Conservation (phyloP, 2,113 vertebrate genomes). For the Chaetops frenatus region DNA sequence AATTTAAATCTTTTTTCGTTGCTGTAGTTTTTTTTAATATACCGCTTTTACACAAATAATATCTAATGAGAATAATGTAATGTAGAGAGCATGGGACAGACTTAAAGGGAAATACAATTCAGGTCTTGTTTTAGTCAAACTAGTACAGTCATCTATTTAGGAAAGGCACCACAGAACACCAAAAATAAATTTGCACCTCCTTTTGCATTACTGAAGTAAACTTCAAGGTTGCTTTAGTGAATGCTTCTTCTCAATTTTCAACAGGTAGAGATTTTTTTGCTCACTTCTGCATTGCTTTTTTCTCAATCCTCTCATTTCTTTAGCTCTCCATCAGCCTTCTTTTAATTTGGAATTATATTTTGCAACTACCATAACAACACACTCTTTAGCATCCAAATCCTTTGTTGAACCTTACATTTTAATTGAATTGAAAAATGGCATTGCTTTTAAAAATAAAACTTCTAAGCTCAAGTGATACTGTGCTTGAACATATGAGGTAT, state of each 20-base stretch:
- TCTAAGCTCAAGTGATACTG: neutral
- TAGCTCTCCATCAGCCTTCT: neutral
- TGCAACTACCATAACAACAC: neutral
- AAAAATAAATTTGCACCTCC: neutral
- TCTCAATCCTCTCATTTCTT: neutral
- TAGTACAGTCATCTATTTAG: neutral
- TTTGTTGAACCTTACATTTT: neutral
- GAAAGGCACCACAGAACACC: neutral
- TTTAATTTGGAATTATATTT: neutral
- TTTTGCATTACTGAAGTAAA: neutral
- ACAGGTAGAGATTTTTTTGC: rapidly evolving
- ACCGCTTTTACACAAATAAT: neutral
- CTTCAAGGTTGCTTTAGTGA: neutral
- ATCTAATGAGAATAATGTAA: neutral
- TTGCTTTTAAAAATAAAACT: neutral
- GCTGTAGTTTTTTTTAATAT: neutral
- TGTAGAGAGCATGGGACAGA: neutral
- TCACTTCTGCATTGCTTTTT: neutral
- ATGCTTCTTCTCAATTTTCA: neutral
- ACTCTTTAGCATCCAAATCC: neutral
- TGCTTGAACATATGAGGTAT: neutral
- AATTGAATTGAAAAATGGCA: neutral
- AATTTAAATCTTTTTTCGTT: neutral
- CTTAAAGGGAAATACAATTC: neutral
- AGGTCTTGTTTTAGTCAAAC: neutral